Evolutionary conservation across 2,113 vertebrate species (phyloP), one percentile per base, ranked within the genome.

Genomic region (Pelusios castaneus): DNA sequence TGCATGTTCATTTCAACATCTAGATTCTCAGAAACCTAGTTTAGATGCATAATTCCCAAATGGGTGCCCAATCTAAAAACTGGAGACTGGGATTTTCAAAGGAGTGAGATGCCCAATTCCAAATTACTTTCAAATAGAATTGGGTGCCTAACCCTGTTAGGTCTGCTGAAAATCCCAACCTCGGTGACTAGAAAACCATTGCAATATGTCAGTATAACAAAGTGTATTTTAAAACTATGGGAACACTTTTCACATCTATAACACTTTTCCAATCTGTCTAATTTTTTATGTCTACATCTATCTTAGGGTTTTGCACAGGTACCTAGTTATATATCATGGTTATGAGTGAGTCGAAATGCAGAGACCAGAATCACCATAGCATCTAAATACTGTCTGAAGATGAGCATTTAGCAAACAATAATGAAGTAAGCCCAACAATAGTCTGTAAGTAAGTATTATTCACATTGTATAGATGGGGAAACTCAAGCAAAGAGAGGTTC

Each of bases 391-490:
- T 78, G 8, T 31, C 41, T 51, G 21, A 47, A 34, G 34, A 79
- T 24, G 29, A 56, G 13, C 22, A 89, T 31, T 3, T 89, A 90
- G 80, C 2, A 89, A 88, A 63, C 5, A 34, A 6, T 76, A 89
- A 14, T 19, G 38, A 55, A 91, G 78, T 89, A 79, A 89, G 70
- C 17, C 31, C 13, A 21, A 82, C 22, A n/a, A 55, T 8, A 11
- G 1, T 0, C n/a, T 21, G 5, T n/a, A 9, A n/a, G n/a, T n/a
- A 55, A 43, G 77, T 87, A 2, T 22, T 11, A 1, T 24, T 83
- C 34, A 47, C 10, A 27, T 49, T 21, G 38, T 73, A 89, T 27
- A 77, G 31, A 49, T 1, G 49, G 78, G 43, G 3, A 27, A 87
- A 19, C 29, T 89, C 54, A 91, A 19, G 13, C 22, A 91, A 47